A percentile compares a stretch with the other conserved stretches of the same genome.
phyloP scores from a whole-genome alignment of 2,113 vertebrate species.

The Scolopax mira region DNA sequence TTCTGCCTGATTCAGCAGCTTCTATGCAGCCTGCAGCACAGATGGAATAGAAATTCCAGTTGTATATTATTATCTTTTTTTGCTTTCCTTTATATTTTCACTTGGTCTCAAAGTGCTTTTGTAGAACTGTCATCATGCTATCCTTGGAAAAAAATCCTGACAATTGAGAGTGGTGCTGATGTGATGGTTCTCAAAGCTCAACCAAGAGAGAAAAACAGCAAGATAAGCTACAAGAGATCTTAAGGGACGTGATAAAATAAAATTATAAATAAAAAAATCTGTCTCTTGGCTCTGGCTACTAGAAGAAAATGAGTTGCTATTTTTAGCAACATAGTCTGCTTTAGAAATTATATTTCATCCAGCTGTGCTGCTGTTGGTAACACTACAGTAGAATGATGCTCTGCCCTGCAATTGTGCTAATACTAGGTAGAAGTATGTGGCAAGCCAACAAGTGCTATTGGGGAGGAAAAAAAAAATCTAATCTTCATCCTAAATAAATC shows the following conservation, averaged over 20 bases:
- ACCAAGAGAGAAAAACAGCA: background rate
- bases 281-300: background rate
- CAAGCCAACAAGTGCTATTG: background rate
- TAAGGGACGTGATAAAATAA: background rate
- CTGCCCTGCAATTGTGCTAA: background rate
- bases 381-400: background rate
- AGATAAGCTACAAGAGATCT: background rate
- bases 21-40: background rate
- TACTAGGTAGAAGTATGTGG: fast-evolving
- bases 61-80: background rate
- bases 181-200: background rate
- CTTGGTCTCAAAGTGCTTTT: background rate
- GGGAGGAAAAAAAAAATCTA: background rate
- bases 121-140: background rate
- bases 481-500: background rate
- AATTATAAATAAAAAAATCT: background rate
- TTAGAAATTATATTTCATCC: background rate
- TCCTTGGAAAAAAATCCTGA: background rate
- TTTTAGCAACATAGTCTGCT: background rate
- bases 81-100: background rate
- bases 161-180: background rate
- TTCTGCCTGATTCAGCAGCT: background rate
- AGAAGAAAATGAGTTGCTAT: background rate
- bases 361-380: background rate
- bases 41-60: background rate